Percentiles rank a stretch among this genome's conserved stretches.
Conservation (phyloP, 2,888 invertebrate genomes). For the Agonopterix arenella region DNA sequence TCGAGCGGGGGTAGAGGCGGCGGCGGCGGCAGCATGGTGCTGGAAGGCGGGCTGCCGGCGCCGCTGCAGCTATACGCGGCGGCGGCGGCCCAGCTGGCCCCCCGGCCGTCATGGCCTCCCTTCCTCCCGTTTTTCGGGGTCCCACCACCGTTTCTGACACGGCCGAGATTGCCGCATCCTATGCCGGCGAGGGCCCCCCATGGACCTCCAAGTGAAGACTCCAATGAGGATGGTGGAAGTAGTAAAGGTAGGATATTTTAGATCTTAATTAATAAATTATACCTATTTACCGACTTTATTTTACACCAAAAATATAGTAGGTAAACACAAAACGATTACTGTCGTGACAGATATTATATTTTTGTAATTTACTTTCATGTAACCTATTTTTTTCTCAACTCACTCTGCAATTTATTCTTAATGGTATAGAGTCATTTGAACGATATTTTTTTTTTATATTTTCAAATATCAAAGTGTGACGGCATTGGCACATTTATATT, state of each 20-base stretch:
- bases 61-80: constrained; percentile 83
- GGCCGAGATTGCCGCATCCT: constrained; percentile 59
- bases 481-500: too few species aligned
- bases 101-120: constrained; percentile 78
- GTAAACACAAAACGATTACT: too few species aligned
- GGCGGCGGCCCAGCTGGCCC: constrained; percentile 78
- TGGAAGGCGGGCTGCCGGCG: constrained; percentile 82
- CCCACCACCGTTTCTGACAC: constrained; percentile 74
- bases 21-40: constrained; percentile 74
- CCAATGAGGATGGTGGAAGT: constrained; percentile 72
- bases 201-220: constrained; percentile 74
- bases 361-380: not conserved
- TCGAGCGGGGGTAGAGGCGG: constrained; percentile 34
- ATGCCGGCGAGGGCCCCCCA: constrained; percentile 60
- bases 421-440: too few species aligned
- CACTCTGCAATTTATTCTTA: too few species aligned
- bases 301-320: too few species aligned
- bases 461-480: too few species aligned
- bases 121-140: constrained; percentile 78
- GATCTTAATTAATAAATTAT: too few species aligned
- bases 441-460: too few species aligned
- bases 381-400: too few species aligned
- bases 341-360: not conserved
- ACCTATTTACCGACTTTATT: too few species aligned
- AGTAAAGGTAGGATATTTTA: constrained; percentile 53